Conservation (phyloP, 2,797 vertebrate genomes). For the Macrochelys suwanniensis region DNA sequence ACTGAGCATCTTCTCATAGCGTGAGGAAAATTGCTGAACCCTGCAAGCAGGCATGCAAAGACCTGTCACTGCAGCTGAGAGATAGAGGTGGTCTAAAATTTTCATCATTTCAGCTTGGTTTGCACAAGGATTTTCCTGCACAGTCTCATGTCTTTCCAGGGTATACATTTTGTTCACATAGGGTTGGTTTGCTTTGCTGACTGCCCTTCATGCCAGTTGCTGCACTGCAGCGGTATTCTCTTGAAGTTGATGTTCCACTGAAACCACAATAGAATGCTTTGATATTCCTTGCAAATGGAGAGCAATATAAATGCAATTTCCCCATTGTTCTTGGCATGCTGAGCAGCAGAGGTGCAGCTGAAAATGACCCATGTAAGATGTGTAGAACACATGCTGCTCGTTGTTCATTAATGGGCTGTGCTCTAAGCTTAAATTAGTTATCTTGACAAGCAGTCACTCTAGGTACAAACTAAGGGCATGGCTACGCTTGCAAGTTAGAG, state of each 20-base stretch:
- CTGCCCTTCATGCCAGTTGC: neutral
- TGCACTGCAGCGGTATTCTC: neutral
- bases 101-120: neutral
- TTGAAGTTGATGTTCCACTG: conserved; percentile 15
- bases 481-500: too few species aligned
- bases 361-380: neutral
- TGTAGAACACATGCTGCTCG: neutral
- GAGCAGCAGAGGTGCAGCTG: neutral
- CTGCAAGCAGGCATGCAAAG: neutral
- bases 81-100: neutral
- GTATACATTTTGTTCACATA: neutral
- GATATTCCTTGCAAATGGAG: conserved; percentile 15
- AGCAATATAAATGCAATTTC: neutral
- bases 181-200: neutral
- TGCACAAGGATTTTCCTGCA: neutral
- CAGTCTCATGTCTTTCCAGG: rapidly evolving
- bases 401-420: neutral
- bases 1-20: neutral
- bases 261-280: neutral
- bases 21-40: neutral
- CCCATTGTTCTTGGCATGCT: neutral
- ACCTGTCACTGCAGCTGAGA: neutral
- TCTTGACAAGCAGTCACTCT: neutral
- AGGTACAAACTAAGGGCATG: neutral
- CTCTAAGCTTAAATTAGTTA: neutral